phyloP scores from a whole-genome alignment of 2,797 vertebrate species.

The Gallinago solitaria region DNA sequence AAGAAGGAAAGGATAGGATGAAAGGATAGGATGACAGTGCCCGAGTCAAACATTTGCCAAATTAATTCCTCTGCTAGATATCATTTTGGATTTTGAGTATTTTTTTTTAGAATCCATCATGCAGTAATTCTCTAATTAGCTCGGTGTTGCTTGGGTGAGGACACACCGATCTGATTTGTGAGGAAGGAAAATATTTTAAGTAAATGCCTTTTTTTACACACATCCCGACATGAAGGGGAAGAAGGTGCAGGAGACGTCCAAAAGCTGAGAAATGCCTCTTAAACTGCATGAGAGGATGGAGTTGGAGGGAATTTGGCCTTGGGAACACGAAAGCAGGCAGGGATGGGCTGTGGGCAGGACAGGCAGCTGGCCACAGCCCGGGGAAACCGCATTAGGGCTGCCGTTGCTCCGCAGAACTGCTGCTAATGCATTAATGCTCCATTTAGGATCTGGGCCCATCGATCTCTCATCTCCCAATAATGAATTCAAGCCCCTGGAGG shows the following conservation, averaged over 20 bases:
- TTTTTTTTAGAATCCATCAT: background rate
- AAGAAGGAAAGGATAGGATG: background rate
- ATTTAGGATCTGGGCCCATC: background rate
- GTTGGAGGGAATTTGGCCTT: background rate
- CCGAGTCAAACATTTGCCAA: constrained; percentile 60
- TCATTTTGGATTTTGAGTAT: constrained; percentile 29
- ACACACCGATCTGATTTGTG: constrained; percentile 48
- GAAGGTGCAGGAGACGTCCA: accelerated
- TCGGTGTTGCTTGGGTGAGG: background rate
- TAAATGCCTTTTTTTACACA: background rate
- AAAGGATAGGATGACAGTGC: background rate
- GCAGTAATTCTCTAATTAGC: constrained; percentile 57
- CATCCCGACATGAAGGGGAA: background rate
- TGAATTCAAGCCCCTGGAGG: background rate
- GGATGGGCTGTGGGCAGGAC: background rate
- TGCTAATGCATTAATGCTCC: constrained; percentile 19
- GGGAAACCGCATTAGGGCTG: background rate
- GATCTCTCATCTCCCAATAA: background rate
- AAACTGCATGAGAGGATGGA: background rate
- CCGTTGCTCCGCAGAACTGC: background rate
- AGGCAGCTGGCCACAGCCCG: background rate
- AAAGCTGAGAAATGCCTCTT: background rate
- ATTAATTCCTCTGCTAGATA: constrained; percentile 59
- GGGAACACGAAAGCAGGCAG: background rate
- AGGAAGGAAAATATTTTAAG: background rate